Conservation (phyloP, 2,888 invertebrate genomes). For the Labia minor region DNA sequence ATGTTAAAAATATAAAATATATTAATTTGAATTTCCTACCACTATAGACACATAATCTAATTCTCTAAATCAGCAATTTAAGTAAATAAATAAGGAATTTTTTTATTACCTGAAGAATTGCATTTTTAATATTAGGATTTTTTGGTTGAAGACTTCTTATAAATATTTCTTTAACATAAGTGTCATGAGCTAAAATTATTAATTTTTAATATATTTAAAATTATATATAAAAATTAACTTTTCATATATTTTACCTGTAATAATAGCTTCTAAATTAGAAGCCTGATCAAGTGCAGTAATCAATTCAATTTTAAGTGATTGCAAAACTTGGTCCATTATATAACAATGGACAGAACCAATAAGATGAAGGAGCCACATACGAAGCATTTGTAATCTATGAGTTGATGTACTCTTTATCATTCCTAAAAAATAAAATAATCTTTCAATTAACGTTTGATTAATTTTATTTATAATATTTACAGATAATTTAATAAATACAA, state of each 20-base stretch:
- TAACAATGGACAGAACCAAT: constrained; percentile 43
- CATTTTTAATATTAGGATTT: constrained; percentile 20
- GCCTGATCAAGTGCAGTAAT: constrained; percentile 23
- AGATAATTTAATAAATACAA: no score
- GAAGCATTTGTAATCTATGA: constrained; percentile 41
- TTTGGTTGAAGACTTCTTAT: constrained; percentile 22
- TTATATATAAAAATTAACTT: neutral
- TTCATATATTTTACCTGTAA: constrained; percentile 21
- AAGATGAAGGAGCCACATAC: constrained; percentile 45
- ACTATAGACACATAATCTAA: no score
- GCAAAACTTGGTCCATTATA: constrained; percentile 41
- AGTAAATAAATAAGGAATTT: neutral
- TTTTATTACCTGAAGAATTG: constrained; percentile 23
- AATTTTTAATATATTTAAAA: neutral
- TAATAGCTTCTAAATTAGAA: constrained; percentile 24
- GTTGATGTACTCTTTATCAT: constrained; percentile 21
- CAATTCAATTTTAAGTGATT: constrained; percentile 28
- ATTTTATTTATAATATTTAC: neutral
- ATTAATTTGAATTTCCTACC: no score
- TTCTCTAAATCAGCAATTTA: no score
- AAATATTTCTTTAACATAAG: constrained; percentile 32
- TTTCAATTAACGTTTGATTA: neutral
- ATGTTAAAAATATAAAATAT: neutral
- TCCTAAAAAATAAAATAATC: neutral
- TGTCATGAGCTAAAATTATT: constrained; percentile 32